Percentiles rank a stretch among this genome's conserved stretches.
Conservation (phyloP, 2,113 vertebrate species). For the Muntiacus reevesi region DNA sequence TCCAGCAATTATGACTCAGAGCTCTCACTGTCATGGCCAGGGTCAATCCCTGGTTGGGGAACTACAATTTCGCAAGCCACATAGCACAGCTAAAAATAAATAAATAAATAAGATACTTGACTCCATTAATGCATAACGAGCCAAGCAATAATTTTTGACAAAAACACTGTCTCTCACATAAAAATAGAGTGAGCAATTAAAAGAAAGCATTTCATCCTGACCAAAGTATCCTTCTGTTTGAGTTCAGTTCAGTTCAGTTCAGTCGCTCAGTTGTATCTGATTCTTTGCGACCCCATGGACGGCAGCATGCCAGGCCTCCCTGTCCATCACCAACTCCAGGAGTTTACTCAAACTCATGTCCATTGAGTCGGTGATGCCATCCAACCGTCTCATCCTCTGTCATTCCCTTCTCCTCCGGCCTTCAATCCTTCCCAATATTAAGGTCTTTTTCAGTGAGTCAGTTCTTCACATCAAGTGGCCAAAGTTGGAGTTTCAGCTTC, state of each 20-base stretch:
- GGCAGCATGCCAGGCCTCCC: not conserved
- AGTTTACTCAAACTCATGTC: not conserved
- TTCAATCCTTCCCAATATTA: not conserved
- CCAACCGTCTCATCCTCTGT: not conserved
- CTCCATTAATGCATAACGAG: not conserved
- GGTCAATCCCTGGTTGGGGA: not conserved
- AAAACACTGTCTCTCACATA: not conserved
- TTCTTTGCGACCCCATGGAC: not conserved
- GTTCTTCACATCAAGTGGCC: not conserved
- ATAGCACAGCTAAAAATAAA: not conserved
- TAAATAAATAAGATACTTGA: not conserved
- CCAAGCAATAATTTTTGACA: not conserved
- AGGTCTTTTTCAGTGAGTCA: not conserved
- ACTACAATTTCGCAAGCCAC: not conserved
- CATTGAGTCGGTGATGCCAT: not conserved
- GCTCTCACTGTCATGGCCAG: not conserved
- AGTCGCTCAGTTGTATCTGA: not conserved
- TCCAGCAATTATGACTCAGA: not conserved
- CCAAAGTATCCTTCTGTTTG: not conserved
- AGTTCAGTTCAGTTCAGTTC: not conserved
- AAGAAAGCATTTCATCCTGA: conserved; percentile 12
- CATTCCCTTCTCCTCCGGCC: not conserved
- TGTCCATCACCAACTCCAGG: not conserved
- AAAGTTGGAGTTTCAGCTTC: not conserved
- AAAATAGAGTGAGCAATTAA: not conserved